These are phyloP conservation scores for Ctenochaetus hawaiiensis DNA, from an alignment of 2,797 vertebrate species.

Conservation along the genomic window DNA sequence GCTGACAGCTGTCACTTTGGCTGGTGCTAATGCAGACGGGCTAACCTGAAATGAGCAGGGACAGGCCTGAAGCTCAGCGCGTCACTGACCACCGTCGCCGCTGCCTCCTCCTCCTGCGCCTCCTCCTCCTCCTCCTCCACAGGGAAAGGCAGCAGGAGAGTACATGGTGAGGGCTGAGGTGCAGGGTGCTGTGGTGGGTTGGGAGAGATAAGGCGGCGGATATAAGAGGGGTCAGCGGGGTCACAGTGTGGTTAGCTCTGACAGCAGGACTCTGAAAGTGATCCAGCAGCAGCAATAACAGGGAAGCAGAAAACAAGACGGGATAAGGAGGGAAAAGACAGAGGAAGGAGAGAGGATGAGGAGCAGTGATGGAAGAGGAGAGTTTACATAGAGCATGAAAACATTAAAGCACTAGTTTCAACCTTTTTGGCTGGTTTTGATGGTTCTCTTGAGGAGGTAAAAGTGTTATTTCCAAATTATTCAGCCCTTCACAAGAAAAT, in stretches of 20 bases:
- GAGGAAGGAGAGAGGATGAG: constrained; percentile 12
- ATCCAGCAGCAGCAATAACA: constrained; percentile 62
- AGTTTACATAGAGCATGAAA: background rate
- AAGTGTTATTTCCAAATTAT: background rate
- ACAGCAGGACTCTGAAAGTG: constrained; percentile 73
- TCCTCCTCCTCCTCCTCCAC: constrained; percentile 20
- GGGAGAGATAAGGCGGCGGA: constrained; percentile 78
- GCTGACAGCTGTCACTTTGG: constrained; percentile 82
- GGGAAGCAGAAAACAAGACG: constrained; percentile 44
- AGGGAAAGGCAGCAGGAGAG: constrained; percentile 38
- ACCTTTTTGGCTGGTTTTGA: background rate
- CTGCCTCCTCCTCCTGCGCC: constrained; percentile 18
- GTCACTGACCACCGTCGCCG: constrained; percentile 43
- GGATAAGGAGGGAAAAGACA: background rate
- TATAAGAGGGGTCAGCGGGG: constrained; percentile 79
- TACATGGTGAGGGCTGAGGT: constrained; percentile 47
- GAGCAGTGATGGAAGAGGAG: constrained; percentile 2
- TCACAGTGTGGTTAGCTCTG: constrained; percentile 76
- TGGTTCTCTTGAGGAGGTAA: background rate
- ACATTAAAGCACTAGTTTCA: background rate
- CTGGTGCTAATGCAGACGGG: constrained; percentile 75
- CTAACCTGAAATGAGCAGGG: constrained; percentile 79
- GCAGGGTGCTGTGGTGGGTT: constrained; percentile 67
- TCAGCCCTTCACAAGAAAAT: too few relatives aligned
- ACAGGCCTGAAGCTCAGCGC: constrained; percentile 63